A percentile compares a stretch with the other conserved stretches of the same genome.
Conservation (phyloP, 2,113 vertebrate species). For the Dasypus novemcinctus region DNA sequence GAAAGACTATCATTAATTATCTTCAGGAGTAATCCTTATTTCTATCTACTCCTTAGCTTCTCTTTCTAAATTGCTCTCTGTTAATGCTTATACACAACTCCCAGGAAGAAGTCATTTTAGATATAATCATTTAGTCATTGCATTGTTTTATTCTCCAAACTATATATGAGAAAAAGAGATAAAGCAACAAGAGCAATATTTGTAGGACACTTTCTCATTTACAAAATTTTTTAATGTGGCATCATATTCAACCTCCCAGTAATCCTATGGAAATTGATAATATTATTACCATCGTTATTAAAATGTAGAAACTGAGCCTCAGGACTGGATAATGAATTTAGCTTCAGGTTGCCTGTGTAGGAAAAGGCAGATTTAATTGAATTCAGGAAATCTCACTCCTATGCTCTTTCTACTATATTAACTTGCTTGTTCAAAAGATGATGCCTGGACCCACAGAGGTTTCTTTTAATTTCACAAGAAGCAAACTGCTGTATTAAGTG, state of each 20-base stretch:
- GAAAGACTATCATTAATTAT: not conserved
- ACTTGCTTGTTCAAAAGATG: not conserved
- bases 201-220: not conserved
- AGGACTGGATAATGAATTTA: not conserved
- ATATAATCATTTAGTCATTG: not conserved
- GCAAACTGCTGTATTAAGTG: conserved; percentile 5
- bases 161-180: not conserved
- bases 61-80: not conserved
- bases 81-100: not conserved
- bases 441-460: not conserved
- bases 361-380: conserved; percentile 25
- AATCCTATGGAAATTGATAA: not conserved
- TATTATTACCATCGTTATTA: not conserved
- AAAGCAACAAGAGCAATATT: not conserved
- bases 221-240: not conserved
- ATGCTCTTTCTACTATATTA: not conserved
- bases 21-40: not conserved
- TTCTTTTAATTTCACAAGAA: conserved; percentile 43
- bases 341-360: not conserved
- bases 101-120: not conserved
- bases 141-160: not conserved
- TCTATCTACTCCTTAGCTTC: not conserved
- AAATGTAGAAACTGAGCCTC: not conserved
- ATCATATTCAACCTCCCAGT: not conserved
- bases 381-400: conserved; percentile 14